Percentiles rank a stretch among this genome's conserved stretches.
Conservation (phyloP, 2,888 invertebrate genomes). For the Cephus pygmeus region DNA sequence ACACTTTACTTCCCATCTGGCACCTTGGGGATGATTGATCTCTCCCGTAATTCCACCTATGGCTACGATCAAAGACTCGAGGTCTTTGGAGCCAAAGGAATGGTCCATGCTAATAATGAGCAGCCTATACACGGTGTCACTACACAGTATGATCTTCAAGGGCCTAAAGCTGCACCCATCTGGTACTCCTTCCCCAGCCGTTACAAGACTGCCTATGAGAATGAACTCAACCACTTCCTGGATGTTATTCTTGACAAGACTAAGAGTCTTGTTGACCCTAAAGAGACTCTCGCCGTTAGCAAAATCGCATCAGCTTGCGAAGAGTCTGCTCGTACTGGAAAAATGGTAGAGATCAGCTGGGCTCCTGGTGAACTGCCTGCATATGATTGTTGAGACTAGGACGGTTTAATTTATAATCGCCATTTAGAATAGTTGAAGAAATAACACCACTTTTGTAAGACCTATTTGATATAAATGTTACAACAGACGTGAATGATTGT, state of each 20-base stretch:
- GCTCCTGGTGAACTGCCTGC: constrained; percentile 64
- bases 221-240: constrained; percentile 73
- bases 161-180: constrained; percentile 68
- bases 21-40: constrained; percentile 73
- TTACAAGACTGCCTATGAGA: constrained; percentile 68
- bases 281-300: constrained; percentile 70
- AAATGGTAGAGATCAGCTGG: constrained; percentile 70
- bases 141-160: constrained; percentile 62
- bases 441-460: too few species aligned
- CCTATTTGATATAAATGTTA: too few species aligned
- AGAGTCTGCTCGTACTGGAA: constrained; percentile 69
- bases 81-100: constrained; percentile 72
- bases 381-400: constrained; percentile 4
- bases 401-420: too few species aligned
- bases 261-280: constrained; percentile 64
- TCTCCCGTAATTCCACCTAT: constrained; percentile 72
- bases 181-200: constrained; percentile 74
- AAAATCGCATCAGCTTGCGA: constrained; percentile 72
- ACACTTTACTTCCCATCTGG: constrained; percentile 74
- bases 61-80: constrained; percentile 79
- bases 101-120: constrained; percentile 70
- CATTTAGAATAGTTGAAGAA: too few species aligned
- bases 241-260: constrained; percentile 69
- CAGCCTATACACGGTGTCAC: constrained; percentile 68
- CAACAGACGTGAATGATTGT: too few species aligned